Evolutionary conservation across 2,888 invertebrate genomes (phyloP).

Genomic region (Lithophane semibrunnea): DNA sequence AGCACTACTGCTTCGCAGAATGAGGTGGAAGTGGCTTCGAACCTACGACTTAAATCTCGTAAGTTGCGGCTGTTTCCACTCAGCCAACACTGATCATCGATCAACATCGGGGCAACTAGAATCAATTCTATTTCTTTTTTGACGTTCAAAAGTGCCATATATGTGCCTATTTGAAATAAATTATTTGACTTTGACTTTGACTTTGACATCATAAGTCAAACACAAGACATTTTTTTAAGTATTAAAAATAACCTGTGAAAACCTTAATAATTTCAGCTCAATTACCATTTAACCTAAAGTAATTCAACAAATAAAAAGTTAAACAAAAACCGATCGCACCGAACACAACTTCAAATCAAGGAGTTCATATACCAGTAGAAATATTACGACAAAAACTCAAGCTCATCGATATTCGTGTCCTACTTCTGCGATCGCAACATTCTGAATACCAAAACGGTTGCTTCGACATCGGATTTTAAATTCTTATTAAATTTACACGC

Average conservation of each 20-base stretch:
- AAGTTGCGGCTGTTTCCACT: neutral
- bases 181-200: too few relatives aligned
- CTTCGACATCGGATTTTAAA: constrained; percentile 64
- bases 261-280: neutral
- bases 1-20: too few relatives aligned
- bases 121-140: too few relatives aligned
- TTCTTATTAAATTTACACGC: constrained; percentile 66
- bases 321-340: neutral
- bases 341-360: constrained; percentile 43
- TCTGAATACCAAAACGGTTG: constrained; percentile 65
- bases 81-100: neutral
- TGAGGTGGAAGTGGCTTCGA: neutral
- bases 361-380: constrained; percentile 23
- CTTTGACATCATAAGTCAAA: neutral
- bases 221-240: neutral
- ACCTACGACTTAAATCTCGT: neutral
- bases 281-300: neutral
- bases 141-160: too few relatives aligned
- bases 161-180: too few relatives aligned
- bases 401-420: constrained; percentile 66
- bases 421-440: constrained; percentile 57
- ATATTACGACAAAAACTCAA: constrained; percentile 50
- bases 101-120: too few relatives aligned
- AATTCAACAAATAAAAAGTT: neutral
- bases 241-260: neutral